Evolutionary conservation across 2,888 invertebrate genomes (phyloP).

Genomic region (Alloscopus bannaensis): DNA sequence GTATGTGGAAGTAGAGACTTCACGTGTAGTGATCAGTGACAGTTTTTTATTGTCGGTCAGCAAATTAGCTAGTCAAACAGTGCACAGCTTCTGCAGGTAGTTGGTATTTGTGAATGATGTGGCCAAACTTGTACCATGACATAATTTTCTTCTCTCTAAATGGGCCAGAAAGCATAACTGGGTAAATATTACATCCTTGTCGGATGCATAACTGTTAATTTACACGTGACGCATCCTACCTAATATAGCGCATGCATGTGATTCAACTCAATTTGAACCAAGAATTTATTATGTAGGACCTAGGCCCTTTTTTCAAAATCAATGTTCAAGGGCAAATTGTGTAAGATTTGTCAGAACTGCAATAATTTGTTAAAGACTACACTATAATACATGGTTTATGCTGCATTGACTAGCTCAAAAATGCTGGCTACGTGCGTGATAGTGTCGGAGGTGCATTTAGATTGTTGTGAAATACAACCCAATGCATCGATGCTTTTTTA

Average conservation of each 20-base stretch:
- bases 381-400: no score
- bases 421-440: no score
- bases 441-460: no score
- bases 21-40: conserved; percentile 41
- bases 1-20: conserved; percentile 17
- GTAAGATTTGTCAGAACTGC: no score
- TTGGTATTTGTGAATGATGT: conserved; percentile 3
- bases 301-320: conserved; percentile 14
- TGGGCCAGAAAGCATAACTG: conserved; percentile 54
- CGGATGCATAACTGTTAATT: conserved; percentile 13
- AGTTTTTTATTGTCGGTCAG: conserved; percentile 44
- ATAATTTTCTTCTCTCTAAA: conserved; percentile 43
- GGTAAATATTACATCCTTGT: conserved; percentile 53
- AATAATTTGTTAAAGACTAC: no score
- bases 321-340: no score
- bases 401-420: no score
- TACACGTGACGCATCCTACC: conserved; percentile 1
- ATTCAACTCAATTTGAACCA: background rate
- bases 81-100: background rate
- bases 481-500: no score
- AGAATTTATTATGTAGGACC: background rate
- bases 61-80: conserved; percentile 24
- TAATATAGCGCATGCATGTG: conserved; percentile 2
- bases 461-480: no score
- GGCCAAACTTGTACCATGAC: conserved; percentile 45